Conservation (phyloP, 2,888 invertebrate genomes). For the Carcina quercana region DNA sequence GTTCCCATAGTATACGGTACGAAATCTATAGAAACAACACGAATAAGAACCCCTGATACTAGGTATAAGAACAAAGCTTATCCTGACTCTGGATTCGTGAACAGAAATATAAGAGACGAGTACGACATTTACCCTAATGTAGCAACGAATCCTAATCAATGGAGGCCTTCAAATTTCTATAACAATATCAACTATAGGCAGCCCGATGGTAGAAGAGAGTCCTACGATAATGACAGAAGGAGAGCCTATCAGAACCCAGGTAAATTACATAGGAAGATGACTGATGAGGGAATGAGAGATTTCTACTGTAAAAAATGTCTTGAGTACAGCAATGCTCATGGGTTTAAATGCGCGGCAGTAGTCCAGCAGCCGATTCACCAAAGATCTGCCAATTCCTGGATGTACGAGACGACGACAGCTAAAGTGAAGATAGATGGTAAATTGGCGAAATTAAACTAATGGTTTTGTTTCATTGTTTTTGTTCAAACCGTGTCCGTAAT, state of each 20-base stretch:
- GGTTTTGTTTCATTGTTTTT: constrained; percentile 43
- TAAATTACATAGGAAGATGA: constrained; percentile 42
- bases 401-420: constrained; percentile 46
- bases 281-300: constrained; percentile 49
- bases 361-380: constrained; percentile 39
- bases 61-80: constrained; percentile 32
- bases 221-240: constrained; percentile 28
- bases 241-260: constrained; percentile 31
- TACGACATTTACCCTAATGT: constrained; percentile 52
- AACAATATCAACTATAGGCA: constrained; percentile 56
- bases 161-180: constrained; percentile 54
- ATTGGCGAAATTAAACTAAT: constrained; percentile 68
- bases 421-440: constrained; percentile 64
- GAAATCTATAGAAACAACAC: constrained; percentile 56
- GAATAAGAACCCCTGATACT: constrained; percentile 52
- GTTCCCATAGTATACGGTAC: constrained; percentile 69
- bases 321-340: constrained; percentile 36
- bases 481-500: constrained; percentile 40
- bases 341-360: constrained; percentile 12
- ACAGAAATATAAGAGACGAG: constrained; percentile 46
- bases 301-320: constrained; percentile 61
- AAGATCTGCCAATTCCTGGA: constrained; percentile 34
- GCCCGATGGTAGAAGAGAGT: constrained; percentile 30
- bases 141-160: constrained; percentile 39
- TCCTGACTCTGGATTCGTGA: constrained; percentile 40